A percentile compares a stretch with the other conserved stretches of the same genome.
phyloP scores from a whole-genome alignment of 2,888 invertebrate genomes.

The Sinelater perroti region DNA sequence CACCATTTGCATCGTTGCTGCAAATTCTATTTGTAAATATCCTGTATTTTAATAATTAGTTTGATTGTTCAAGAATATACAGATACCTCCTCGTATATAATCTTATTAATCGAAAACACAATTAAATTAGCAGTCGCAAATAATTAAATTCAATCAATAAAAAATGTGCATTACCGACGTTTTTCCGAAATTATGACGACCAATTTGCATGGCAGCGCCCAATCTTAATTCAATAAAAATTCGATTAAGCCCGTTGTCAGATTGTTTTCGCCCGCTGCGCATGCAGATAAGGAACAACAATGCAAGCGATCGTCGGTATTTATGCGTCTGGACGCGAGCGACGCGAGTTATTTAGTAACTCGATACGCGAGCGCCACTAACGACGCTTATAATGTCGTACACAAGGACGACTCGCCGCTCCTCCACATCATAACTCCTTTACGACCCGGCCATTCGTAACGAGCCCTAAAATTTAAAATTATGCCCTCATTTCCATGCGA shows the following conservation, averaged over 20 bases:
- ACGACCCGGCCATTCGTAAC: conserved; percentile 20
- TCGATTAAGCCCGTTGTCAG: conserved; percentile 28
- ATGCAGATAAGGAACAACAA: conserved; percentile 35
- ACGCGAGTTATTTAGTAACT: conserved; percentile 43
- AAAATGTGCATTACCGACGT: too few species aligned
- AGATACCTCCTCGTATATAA: too few species aligned
- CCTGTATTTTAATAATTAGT: too few species aligned
- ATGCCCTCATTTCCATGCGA: conserved; percentile 18
- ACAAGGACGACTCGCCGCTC: conserved; percentile 30
- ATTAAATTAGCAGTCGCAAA: too few species aligned
- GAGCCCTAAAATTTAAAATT: conserved; percentile 23
- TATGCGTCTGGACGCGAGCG: conserved; percentile 43
- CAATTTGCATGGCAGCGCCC: too few species aligned
- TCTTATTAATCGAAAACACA: too few species aligned
- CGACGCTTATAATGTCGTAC: conserved; percentile 39
- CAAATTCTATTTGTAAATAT: too few species aligned
- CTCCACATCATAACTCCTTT: conserved; percentile 20
- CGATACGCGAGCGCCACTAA: conserved; percentile 40
- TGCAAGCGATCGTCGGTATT: conserved; percentile 37
- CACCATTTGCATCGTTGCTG: too few species aligned
- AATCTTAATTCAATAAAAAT: conserved; percentile 31
- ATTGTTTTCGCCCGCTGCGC: conserved; percentile 31
- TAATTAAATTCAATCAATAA: too few species aligned
- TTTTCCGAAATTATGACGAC: too few species aligned
- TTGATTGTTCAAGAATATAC: too few species aligned